A percentile compares a stretch with the other conserved stretches of the same genome.
phyloP scores from a whole-genome alignment of 2,113 vertebrate genomes.

The Macquaria ambigua region DNA sequence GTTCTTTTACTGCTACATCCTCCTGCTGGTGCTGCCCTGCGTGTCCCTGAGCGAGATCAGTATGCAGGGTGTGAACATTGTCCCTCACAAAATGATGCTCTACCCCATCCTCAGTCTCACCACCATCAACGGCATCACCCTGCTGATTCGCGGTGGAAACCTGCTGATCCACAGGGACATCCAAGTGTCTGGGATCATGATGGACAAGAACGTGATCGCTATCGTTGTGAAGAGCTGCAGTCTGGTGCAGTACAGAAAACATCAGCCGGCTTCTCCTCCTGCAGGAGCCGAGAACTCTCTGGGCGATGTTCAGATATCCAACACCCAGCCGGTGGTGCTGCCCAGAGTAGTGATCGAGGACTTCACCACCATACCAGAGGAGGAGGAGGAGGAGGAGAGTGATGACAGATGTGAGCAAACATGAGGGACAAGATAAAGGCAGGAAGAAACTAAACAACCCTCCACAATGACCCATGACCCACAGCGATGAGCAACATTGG shows the following conservation, averaged over 20 bases:
- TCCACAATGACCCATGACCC: not conserved
- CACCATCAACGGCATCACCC: constrained; percentile 77
- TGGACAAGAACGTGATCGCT: constrained; percentile 79
- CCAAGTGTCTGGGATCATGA: constrained; percentile 69
- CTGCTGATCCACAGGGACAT: constrained; percentile 75
- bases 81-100: constrained; percentile 81
- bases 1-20: constrained; percentile 83
- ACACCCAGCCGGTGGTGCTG: not conserved
- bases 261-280: constrained; percentile 42
- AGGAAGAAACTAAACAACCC: not conserved
- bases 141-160: constrained; percentile 76
- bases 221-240: constrained; percentile 77
- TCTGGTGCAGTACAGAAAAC: constrained; percentile 72
- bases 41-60: constrained; percentile 82
- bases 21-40: constrained; percentile 79
- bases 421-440: not conserved
- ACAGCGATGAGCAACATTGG: not conserved
- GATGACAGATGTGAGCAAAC: not conserved
- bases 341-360: constrained; percentile 46
- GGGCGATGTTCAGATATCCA: not conserved
- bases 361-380: constrained; percentile 42
- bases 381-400: not conserved
- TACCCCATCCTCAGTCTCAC: constrained; percentile 80
- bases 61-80: constrained; percentile 80
- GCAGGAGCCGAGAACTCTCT: constrained; percentile 42